These are phyloP conservation scores for Sesamia nonagrioides DNA, from an alignment of 1,140 invertebrate genomes.

Conservation along the genomic window DNA sequence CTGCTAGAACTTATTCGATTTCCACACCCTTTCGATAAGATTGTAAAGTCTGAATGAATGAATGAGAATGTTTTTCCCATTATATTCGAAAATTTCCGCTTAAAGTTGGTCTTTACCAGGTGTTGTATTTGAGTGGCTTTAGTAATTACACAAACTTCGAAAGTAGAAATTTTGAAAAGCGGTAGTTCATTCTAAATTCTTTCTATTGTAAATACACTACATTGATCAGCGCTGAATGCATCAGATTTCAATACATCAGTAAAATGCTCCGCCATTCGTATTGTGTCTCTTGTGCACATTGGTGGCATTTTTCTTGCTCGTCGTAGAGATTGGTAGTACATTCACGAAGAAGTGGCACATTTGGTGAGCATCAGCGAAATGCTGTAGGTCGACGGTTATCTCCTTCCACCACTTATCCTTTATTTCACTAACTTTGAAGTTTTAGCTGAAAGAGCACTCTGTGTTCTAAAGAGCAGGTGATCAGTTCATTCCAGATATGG, in stretches of 20 bases:
- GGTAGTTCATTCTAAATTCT: conserved; percentile 38
- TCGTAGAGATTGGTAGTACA: conserved; percentile 45
- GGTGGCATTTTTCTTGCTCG: conserved; percentile 45
- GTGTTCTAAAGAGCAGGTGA: no score
- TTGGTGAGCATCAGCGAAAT: conserved; percentile 53
- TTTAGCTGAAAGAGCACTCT: no score
- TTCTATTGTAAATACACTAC: not conserved
- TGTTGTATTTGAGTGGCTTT: conserved; percentile 47
- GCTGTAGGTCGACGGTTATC: conserved; percentile 51
- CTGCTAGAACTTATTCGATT: conserved; percentile 49
- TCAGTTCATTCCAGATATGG: no score
- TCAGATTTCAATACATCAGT: conserved; percentile 52
- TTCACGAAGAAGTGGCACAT: conserved; percentile 53
- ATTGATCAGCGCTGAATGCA: conserved; percentile 21
- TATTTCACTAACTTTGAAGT: no score
- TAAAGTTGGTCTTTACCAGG: conserved; percentile 48
- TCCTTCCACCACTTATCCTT: not conserved
- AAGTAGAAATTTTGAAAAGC: conserved; percentile 34
- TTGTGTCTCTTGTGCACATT: conserved; percentile 42
- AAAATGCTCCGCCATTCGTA: conserved; percentile 54
- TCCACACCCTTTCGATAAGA: conserved; percentile 49
- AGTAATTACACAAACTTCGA: conserved; percentile 45
- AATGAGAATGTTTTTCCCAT: conserved; percentile 19
- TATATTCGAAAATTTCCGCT: conserved; percentile 46
- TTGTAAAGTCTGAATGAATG: conserved; percentile 51